Conservation (phyloP, 1,140 invertebrate species). For the Sitophilus oryzae region DNA sequence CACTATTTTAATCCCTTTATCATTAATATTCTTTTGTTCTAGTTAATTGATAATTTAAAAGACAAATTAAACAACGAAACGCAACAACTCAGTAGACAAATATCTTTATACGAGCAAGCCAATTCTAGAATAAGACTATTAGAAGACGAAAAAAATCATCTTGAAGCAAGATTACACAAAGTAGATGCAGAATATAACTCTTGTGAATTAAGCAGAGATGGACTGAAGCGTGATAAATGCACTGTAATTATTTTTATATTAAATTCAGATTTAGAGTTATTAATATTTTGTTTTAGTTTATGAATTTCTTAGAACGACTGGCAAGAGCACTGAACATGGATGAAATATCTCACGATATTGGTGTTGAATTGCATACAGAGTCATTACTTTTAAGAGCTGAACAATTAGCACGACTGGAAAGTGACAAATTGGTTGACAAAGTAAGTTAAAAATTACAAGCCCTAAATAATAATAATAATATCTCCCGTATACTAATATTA, state of each 20-base stretch:
- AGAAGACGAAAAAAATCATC: conserved; percentile 61
- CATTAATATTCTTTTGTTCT: too few relatives aligned
- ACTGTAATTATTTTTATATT: conserved; percentile 44
- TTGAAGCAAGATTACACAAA: conserved; percentile 65
- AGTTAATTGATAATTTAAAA: conserved; percentile 65
- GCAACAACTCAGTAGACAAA: conserved; percentile 56
- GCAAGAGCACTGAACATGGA: conserved; percentile 68
- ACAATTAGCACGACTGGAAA: conserved; percentile 68
- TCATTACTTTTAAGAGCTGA: conserved; percentile 69
- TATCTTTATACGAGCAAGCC: conserved; percentile 57
- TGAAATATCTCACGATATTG: conserved; percentile 69
- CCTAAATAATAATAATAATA: neutral
- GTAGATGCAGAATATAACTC: conserved; percentile 62
- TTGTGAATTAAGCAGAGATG: conserved; percentile 57
- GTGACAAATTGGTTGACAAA: conserved; percentile 71
- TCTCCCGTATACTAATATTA: too few relatives aligned
- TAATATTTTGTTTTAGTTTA: conserved; percentile 52
- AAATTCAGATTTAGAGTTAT: neutral
- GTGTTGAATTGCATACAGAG: conserved; percentile 72
- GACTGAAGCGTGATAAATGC: conserved; percentile 60
- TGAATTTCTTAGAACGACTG: conserved; percentile 66
- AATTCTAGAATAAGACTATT: conserved; percentile 56
- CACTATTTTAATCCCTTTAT: too few relatives aligned
- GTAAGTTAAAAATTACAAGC: conserved; percentile 48
- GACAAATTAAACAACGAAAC: conserved; percentile 61